Percentiles rank a stretch among this genome's conserved stretches.
These are phyloP conservation scores for Ormyrus rosae DNA, from an alignment of 2,888 invertebrate species.

Conservation along the genomic window DNA sequence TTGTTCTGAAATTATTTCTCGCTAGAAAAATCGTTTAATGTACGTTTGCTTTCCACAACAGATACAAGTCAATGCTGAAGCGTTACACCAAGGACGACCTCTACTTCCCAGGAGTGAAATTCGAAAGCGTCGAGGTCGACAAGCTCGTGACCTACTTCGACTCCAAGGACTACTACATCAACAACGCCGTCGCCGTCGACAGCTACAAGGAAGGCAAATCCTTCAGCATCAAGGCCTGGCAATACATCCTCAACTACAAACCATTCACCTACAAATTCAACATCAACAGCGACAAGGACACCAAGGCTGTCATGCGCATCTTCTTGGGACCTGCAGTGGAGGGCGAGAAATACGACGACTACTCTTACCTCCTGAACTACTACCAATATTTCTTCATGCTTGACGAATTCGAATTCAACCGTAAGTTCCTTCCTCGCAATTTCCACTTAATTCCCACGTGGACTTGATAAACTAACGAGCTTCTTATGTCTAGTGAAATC, in stretches of 20 bases:
- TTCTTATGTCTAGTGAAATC: constrained; percentile 66
- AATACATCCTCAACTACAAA: constrained; percentile 84
- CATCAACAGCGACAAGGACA: constrained; percentile 80
- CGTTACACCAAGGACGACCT: constrained; percentile 81
- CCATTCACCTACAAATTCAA: constrained; percentile 81
- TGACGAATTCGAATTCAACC: constrained; percentile 78
- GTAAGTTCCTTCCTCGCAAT: constrained; percentile 74
- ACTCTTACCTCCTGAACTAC: constrained; percentile 76
- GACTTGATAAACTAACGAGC: background rate
- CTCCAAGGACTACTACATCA: constrained; percentile 80
- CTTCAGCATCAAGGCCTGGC: constrained; percentile 79
- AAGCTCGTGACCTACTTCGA: constrained; percentile 85
- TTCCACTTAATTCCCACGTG: too few species aligned
- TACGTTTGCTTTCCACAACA: constrained; percentile 37
- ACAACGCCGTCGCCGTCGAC: constrained; percentile 79
- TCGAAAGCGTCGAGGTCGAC: constrained; percentile 82
- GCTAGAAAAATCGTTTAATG: background rate
- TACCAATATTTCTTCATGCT: constrained; percentile 80
- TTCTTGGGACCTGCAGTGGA: constrained; percentile 85
- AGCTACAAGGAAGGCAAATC: constrained; percentile 75
- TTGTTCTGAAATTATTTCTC: background rate
- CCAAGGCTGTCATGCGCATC: constrained; percentile 80
- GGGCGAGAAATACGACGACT: constrained; percentile 76
- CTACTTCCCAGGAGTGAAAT: constrained; percentile 78
- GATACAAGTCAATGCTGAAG: constrained; percentile 79